These are phyloP conservation scores for Cyanoliseus patagonus DNA, from an alignment of 2,113 vertebrate species.

Conservation along the genomic window DNA sequence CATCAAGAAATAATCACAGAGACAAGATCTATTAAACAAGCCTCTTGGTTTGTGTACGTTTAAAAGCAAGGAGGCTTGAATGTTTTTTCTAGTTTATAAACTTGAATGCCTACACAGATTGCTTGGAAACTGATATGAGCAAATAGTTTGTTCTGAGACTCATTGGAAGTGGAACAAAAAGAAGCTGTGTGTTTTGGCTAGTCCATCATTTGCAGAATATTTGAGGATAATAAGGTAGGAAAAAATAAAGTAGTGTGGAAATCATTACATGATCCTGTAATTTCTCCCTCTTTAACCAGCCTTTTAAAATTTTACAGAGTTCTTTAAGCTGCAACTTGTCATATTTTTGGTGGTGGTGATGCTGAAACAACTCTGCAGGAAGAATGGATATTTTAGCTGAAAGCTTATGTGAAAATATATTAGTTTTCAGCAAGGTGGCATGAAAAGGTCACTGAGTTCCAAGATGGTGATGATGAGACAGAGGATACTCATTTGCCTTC, in stretches of 20 bases:
- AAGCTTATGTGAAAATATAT: background rate
- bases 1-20: background rate
- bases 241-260: background rate
- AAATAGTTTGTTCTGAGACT: background rate
- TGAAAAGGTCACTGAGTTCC: background rate
- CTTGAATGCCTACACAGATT: background rate
- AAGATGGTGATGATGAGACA: background rate
- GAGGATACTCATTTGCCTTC: background rate
- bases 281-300: background rate
- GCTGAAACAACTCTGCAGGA: background rate
- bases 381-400: background rate
- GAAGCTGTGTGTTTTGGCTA: background rate
- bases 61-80: background rate
- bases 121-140: conserved; percentile 9
- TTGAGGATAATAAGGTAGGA: background rate
- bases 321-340: background rate
- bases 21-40: background rate
- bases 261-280: background rate
- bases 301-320: background rate
- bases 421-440: background rate
- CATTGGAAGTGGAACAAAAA: background rate
- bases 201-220: background rate
- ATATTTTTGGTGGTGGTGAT: background rate
- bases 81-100: background rate
- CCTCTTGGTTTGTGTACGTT: background rate